Percentiles rank a stretch among this genome's conserved stretches.
phyloP scores from a whole-genome alignment of 1,140 invertebrate genomes.

The Drosophila virilis region DNA sequence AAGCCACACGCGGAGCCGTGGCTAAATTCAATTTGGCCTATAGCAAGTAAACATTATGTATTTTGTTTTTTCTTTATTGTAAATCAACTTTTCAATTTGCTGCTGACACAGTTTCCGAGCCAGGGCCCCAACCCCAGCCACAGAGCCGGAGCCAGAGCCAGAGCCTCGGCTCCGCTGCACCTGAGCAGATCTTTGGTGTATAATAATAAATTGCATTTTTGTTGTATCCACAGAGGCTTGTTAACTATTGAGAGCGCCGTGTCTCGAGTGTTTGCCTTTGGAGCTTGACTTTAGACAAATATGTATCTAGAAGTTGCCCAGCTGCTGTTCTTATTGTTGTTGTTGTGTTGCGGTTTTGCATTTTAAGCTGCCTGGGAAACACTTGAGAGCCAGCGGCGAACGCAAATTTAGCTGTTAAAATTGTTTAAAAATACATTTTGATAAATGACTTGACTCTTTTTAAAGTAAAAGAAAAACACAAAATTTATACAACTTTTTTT shows the following conservation, averaged over 20 bases:
- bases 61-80: conserved; percentile 44
- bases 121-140: conserved; percentile 5
- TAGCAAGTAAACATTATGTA: conserved; percentile 60
- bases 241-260: conserved; percentile 59
- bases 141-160: conserved; percentile 6
- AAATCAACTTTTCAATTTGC: conserved; percentile 80
- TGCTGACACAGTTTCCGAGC: conserved; percentile 73
- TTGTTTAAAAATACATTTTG: conserved; percentile 62
- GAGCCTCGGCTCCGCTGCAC: conserved; percentile 41
- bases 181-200: conserved; percentile 53
- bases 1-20: conserved; percentile 56
- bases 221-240: conserved; percentile 32
- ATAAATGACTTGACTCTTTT: conserved; percentile 70
- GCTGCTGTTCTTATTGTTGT: conserved; percentile 14
- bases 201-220: conserved; percentile 75
- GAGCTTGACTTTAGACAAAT: conserved; percentile 57
- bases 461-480: neutral
- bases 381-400: conserved; percentile 28
- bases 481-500: neutral
- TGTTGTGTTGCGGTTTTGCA: conserved; percentile 49
- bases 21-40: conserved; percentile 67
- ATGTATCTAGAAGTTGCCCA: conserved; percentile 24
- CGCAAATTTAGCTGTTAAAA: conserved; percentile 74
- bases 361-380: conserved; percentile 71
- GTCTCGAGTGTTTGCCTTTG: conserved; percentile 58